phyloP scores from a whole-genome alignment of 2,797 vertebrate genomes.

The Remorina albescens region DNA sequence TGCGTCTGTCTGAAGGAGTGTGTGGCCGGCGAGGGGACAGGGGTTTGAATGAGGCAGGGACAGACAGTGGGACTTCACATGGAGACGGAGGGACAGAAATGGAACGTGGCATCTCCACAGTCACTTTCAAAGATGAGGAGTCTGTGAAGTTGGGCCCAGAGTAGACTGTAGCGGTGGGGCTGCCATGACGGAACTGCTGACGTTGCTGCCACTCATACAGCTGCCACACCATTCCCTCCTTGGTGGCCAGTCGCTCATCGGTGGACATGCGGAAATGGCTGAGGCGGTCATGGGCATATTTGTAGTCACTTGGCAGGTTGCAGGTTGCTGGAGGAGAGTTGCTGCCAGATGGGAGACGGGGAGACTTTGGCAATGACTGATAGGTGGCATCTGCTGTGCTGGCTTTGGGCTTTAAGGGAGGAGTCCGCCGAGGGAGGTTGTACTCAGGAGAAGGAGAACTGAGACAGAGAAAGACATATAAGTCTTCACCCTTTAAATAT shows the following conservation, averaged over 20 bases:
- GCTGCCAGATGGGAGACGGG: conserved; percentile 85
- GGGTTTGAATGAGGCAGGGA: conserved; percentile 87
- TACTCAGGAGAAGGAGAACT: conserved; percentile 85
- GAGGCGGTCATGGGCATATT: conserved; percentile 96
- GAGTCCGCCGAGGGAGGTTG: conserved; percentile 88
- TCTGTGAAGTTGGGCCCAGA: conserved; percentile 88
- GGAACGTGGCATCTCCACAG: conserved; percentile 93
- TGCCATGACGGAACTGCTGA: conserved; percentile 97
- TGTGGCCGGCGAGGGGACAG: conserved; percentile 91
- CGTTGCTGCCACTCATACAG: conserved; percentile 99
- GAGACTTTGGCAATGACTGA: conserved; percentile 94
- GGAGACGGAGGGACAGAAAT: conserved; percentile 96
- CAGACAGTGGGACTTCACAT: conserved; percentile 90
- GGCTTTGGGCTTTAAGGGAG: conserved; percentile 87
- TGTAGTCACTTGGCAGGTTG: conserved; percentile 96
- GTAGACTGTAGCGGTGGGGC: conserved; percentile 92
- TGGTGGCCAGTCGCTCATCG: conserved; percentile 92
- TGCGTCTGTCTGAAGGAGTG: conserved; percentile 95
- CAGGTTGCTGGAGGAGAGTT: conserved; percentile 87
- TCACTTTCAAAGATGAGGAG: conserved; percentile 89
- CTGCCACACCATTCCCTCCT: conserved; percentile 98
- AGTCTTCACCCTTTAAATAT: no score
- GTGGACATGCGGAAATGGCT: conserved; percentile 98
- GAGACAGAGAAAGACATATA: conserved; percentile 33
- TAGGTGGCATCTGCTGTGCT: conserved; percentile 86